Evolutionary conservation across 1,140 invertebrate species (phyloP), one percentile per base, ranked within the genome.

Genomic region (Tetramorium alpestre): DNA sequence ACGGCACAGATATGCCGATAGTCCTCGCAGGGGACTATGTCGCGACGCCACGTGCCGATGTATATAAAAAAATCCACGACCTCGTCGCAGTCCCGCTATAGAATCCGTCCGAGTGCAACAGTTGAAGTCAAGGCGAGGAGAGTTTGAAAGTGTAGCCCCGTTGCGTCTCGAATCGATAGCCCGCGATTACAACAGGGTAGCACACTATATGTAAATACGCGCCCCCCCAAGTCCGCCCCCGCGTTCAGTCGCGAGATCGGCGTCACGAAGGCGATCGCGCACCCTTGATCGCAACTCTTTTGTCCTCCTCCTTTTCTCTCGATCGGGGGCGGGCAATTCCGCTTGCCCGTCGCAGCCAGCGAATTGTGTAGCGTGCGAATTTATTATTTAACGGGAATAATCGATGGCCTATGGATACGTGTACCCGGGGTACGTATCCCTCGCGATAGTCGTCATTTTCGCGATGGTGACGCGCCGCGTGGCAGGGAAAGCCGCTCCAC

Each of bases 391-490:
- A 73, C 49, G 13, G 0, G 11, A 22, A 38, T 54, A 80, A 90
- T 90, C 89, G 77, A 90, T 90, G 65, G 67, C 56, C 49, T 86
- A 84, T 89, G 72, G 85, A 89, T 89, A 84, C 54, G 80, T 84
- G 54, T 70, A 82, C 33, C 49, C 4, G 51, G 28, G 72, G 41
- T 22, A 67, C 49, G 22, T 58, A 41, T 67, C 41, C 33, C 28
- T 11, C 47, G 22, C 58, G 44, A 73, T 49, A 73, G 69, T 38
- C 47, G 49, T 80, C 60, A 62, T 70, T 89, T 77, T 49, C 87
- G 49, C 87, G 81, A 89, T 89, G 87, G 87, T 76, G 78, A 51
- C 64, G 70, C 70, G 56, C 38, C 33, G 33, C 49, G 54, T 44
- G 22, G 54, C 28, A 65, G 33, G 41, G 28, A 38, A 47, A 41